A percentile compares a stretch with the other conserved stretches of the same genome.
phyloP scores from a whole-genome alignment of 1,140 invertebrate species.

The Caenorhabditis tropicalis region DNA sequence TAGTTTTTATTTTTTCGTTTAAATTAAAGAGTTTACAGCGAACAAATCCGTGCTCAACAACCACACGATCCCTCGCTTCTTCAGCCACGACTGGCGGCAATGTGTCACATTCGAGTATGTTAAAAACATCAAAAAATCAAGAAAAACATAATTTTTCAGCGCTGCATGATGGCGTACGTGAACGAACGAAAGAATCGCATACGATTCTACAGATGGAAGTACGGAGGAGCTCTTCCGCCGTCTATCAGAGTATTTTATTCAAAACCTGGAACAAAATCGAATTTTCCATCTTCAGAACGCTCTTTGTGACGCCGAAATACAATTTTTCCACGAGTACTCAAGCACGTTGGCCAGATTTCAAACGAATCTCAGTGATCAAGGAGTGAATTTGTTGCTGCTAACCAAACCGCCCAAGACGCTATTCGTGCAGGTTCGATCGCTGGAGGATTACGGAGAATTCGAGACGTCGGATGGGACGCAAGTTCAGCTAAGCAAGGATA shows the following conservation, averaged over 20 bases:
- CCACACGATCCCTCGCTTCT: neutral
- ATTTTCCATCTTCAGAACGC: neutral
- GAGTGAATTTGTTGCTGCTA: neutral
- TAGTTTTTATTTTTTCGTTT: neutral
- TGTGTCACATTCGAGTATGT: conserved; percentile 5
- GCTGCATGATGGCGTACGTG: conserved; percentile 13
- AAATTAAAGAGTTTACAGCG: neutral
- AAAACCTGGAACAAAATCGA: neutral
- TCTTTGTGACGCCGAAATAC: neutral
- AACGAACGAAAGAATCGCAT: conserved; percentile 10
- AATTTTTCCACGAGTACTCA: conserved; percentile 23
- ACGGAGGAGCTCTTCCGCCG: conserved; percentile 11
- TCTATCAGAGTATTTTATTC: neutral
- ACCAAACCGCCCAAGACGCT: conserved; percentile 20
- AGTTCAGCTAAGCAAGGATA: conserved; percentile 5
- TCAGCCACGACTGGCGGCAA: neutral
- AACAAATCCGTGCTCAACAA: neutral
- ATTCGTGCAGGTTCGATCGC: neutral
- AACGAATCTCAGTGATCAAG: neutral
- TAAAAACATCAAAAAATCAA: neutral
- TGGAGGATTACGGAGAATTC: conserved; percentile 25
- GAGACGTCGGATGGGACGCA: neutral
- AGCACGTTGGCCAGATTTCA: conserved; percentile 11
- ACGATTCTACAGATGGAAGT: neutral
- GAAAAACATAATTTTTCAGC: neutral